Evolutionary conservation across 2,888 invertebrate genomes (phyloP), one percentile per base, ranked within the genome.

Genomic region (Eristalinus sepulchralis): DNA sequence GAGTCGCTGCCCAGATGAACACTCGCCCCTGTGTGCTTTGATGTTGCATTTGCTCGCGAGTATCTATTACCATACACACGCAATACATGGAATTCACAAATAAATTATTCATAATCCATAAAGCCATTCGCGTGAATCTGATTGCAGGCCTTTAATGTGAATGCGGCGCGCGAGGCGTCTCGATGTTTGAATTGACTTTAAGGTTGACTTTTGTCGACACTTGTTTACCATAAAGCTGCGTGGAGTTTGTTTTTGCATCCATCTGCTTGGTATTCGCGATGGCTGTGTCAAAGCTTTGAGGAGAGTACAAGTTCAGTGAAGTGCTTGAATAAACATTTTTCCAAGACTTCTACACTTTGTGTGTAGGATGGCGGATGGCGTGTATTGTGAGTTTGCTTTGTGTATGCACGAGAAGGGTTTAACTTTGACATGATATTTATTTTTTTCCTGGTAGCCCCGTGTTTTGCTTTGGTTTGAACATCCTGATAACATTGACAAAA

Each of bases 81-180:
- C 31, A 47, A 17, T 47, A 47, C 6, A 17, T 47, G 17, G 17
- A 86, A 73, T 73, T 77, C 57, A 31, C 39, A 39, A 73, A 86
- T 83, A 83, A 86, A 86, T 83, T 75, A 86, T 83, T 86, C 83
- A 83, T 86, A 67, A 86, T 64, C 73, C 75, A 86, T 79, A 71
- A 75, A 75, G 70, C 57, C 62, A 75, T 31, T 20, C 83, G 83
- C 83, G 86, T 83, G 82, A 85, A 85, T 82, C 78, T 78, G 82
- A 78, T 82, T 81, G 76, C 34, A 53, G 62, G 36, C 67, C 80
- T 84, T 84, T 71, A 84, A 80, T 84, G 60, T 17, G 47, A 60
- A 80, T 67, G 75, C 75, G 39, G 53, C 27, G 27, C 60, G 24
- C 66, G 57, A 9, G 13, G n/a, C 24, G 22, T 24, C 2, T 57